Evolutionary conservation across 2,888 invertebrate genomes (phyloP), one percentile per base, ranked within the genome.

Genomic region (Mythimna pallens): DNA sequence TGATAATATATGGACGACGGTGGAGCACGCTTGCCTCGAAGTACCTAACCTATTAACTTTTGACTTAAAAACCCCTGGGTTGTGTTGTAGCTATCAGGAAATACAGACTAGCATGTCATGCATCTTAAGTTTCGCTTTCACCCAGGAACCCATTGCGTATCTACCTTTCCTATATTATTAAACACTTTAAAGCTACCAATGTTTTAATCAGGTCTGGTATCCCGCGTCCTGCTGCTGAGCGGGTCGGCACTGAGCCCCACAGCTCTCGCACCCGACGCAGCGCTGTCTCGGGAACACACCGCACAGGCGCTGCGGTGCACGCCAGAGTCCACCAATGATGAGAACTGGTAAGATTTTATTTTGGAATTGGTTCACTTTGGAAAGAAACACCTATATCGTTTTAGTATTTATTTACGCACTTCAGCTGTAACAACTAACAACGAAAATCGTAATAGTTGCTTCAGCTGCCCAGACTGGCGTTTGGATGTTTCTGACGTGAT

Each of bases 191-290:
- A 34, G 4, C 2, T 5, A 22, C 1, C 1, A 10, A 6, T 43
- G 7, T 65, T 4, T 67, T 10, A 0, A 17, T 1, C 12, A 98
- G 98, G 98, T 81, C 95, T 98, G 72, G 97, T 98, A 90, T 97
- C 97, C 61, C 97, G 98, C 64, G 98, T 97, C 78, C 96, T 98
- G 68, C 95, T 98, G 84, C 96, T 98, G 85, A 98, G 98, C 87
- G 98, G 98, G 3, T 98, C 98, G 2, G 98, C 98, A 30, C 94
- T 98, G 65, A 97, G 98, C 89, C 98, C 98, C 10, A 98, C 98
- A 96, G 98, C 98, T 55, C 95, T 98, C 76, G 97, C 98, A 40
- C 97, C 97, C 69, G 97, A 98, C 91, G 97, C 98, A 0, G 97
- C 97, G 81, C 96, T 97, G 65, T 93, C 97, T 36, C 95, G 98